Evolutionary conservation across 2,888 invertebrate species (phyloP), one percentile per base, ranked within the genome.

Genomic region (Bombylius major): DNA sequence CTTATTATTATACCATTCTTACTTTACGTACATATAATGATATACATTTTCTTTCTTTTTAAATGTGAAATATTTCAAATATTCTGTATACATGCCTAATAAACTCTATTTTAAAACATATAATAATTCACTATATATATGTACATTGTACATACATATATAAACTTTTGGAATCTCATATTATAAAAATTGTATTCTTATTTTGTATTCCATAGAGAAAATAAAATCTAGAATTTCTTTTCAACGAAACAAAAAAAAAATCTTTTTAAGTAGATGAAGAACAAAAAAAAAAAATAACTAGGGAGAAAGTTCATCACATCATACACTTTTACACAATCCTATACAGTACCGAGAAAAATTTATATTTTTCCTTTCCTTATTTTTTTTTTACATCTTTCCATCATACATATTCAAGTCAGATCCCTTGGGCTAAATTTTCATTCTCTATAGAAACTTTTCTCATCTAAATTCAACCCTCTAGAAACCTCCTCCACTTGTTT

Each of bases 371-470:
- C 4, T 36, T 36, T 36, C 9, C 6, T 36, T 6, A 6, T 36
- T 36, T 36, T 8, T 36, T 42, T 11, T 42, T 8, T 42, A 42
- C 11, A 42, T 42, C 5, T 11, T 42, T 1, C 8, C 39, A 42
- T 36, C 23, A 23, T 23, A 23, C 23, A 36, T 51, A 56, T 56
- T 56, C 56, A 51, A 51, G 56, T 51, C 52, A 56, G 56, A 31
- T 52, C 56, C 56, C 56, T 52, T 48, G 52, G 52, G 56, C 52
- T 56, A 56, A 47, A 52, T 55, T 45, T 52, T 52, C 49, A 44
- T 52, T 46, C 32, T 23, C 39, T 33, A n/a, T n/a, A n/a, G 47
- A 53, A 54, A 54, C 46, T 56, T 52, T 45, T 42, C 50, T 55
- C 47, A 42, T 42, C 34, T 36, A 36, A 11, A 11, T 42, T 42